Evolutionary conservation across 2,797 vertebrate species (phyloP).

Genomic region (Lithobates pipiens): DNA sequence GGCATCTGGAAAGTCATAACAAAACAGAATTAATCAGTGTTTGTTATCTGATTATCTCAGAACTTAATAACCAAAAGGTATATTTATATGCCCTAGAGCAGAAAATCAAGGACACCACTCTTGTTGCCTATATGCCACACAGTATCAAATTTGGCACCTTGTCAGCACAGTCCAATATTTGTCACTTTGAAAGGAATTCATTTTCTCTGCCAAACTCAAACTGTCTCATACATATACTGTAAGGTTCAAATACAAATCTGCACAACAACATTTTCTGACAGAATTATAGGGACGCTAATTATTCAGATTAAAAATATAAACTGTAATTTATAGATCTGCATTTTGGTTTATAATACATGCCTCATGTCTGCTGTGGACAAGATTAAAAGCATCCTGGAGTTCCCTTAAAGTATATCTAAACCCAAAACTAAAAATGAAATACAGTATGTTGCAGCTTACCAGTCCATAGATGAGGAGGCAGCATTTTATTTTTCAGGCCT

Average conservation of each 20-base stretch:
- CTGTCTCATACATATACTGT: slow-evolving; percentile 10
- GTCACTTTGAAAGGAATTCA: slow-evolving; percentile 32
- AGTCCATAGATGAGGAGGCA: too few relatives aligned
- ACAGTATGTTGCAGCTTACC: too few relatives aligned
- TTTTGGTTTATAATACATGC: too few relatives aligned
- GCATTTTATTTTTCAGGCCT: too few relatives aligned
- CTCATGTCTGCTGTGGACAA: too few relatives aligned
- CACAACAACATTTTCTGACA: neutral
- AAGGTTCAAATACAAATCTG: neutral
- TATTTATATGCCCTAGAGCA: slow-evolving; percentile 42
- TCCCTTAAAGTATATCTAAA: too few relatives aligned
- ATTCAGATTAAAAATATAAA: too few relatives aligned
- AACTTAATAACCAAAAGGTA: slow-evolving; percentile 28
- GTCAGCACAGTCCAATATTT: slow-evolving; percentile 43
- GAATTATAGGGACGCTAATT: neutral
- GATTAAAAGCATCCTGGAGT: too few relatives aligned
- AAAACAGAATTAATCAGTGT: slow-evolving; percentile 9
- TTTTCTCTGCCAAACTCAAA: slow-evolving; percentile 41
- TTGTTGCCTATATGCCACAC: slow-evolving; percentile 3
- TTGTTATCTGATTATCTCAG: slow-evolving; percentile 37
- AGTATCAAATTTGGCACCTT: slow-evolving; percentile 44
- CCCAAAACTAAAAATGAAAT: too few relatives aligned
- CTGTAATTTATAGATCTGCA: too few relatives aligned
- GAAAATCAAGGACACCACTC: slow-evolving; percentile 35
- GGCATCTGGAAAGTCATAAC: neutral